Conservation (phyloP, 1,140 invertebrate species). For the Megathymus violae region DNA sequence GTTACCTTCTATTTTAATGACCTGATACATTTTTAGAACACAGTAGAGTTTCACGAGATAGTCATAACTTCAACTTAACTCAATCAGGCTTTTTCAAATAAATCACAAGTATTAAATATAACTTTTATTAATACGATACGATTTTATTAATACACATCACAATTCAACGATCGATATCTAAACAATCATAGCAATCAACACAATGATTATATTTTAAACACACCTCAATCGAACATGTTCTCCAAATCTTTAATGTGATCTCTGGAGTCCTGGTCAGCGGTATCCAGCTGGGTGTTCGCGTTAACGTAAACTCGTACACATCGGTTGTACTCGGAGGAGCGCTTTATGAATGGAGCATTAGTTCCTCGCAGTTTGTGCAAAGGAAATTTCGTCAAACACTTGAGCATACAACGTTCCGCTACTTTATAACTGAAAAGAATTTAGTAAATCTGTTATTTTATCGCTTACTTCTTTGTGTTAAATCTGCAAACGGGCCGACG, state of each 20-base stretch:
- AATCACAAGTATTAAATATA: too few relatives aligned
- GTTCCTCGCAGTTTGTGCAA: conserved; percentile 62
- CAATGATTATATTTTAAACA: neutral
- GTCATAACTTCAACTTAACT: too few relatives aligned
- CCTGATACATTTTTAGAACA: too few relatives aligned
- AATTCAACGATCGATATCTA: too few relatives aligned
- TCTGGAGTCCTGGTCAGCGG: conserved; percentile 37
- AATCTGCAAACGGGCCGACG: too few relatives aligned
- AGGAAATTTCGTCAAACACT: conserved; percentile 60
- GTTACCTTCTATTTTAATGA: too few relatives aligned
- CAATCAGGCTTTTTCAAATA: too few relatives aligned
- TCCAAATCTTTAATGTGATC: conserved; percentile 46
- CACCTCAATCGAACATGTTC: conserved; percentile 38
- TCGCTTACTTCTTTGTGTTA: too few relatives aligned
- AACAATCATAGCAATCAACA: too few relatives aligned
- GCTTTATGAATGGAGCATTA: conserved; percentile 58
- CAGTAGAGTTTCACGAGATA: too few relatives aligned
- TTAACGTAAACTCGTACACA: conserved; percentile 64
- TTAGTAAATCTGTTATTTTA: neutral
- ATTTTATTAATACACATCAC: too few relatives aligned
- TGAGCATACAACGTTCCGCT: conserved; percentile 67
- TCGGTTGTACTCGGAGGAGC: conserved; percentile 51
- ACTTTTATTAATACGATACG: too few relatives aligned
- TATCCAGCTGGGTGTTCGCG: conserved; percentile 41
- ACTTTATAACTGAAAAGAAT: conserved; percentile 66